A percentile compares a stretch with the other conserved stretches of the same genome.
Conservation (phyloP, 2,797 vertebrate species). For the Acanthis flammea region DNA sequence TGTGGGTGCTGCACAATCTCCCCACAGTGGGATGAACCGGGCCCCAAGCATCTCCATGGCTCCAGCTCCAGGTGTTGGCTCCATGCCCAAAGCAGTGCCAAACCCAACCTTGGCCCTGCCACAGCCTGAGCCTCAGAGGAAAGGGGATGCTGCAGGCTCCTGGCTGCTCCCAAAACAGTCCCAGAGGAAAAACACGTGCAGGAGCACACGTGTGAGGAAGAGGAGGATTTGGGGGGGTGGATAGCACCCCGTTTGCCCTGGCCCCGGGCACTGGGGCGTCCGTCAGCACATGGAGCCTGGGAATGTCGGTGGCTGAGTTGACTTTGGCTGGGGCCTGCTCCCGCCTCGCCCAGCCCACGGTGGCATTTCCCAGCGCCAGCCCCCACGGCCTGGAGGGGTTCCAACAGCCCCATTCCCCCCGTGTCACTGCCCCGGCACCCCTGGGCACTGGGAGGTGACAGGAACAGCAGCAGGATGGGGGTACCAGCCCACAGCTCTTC, state of each 20-base stretch:
- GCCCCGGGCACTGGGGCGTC: neutral
- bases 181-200: neutral
- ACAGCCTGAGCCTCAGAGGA: neutral
- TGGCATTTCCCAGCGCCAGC: neutral
- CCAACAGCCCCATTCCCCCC: neutral
- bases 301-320: neutral
- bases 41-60: neutral
- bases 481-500: neutral
- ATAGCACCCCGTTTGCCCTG: neutral
- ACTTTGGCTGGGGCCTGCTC: neutral
- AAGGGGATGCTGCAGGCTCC: neutral
- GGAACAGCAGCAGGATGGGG: neutral
- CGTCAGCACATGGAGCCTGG: neutral
- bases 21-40: rapidly evolving
- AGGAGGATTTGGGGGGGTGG: neutral
- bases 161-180: neutral
- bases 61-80: neutral
- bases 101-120: rapidly evolving
- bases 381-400: neutral
- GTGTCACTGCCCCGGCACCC: neutral
- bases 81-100: neutral
- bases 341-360: neutral
- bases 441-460: rapidly evolving
- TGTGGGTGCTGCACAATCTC: neutral
- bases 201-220: neutral